Base-by-base conservation (phyloP, 2,797 vertebrate genomes). In the Borostomias antarcticus region DNA sequence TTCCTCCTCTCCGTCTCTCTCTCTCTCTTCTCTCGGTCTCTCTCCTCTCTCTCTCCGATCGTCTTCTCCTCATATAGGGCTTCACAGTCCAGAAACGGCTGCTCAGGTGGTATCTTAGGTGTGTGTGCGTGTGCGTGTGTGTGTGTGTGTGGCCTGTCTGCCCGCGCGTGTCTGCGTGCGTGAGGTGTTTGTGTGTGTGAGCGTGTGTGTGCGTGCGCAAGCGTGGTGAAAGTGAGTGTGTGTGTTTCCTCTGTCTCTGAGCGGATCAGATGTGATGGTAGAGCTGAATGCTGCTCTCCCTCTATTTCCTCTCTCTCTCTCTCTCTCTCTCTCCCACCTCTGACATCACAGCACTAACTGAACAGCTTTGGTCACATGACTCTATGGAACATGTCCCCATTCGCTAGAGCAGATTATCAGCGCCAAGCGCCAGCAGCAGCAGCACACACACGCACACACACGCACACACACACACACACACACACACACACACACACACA, bases 361-460 rank as follows among this genome's bases (percentile, higher is more conserved):
- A 45, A 45, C n/a, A 66, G 64, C 65, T 73, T 25, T n/a, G 70
- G 75, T 89, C 89, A 91, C 82, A 64, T 93, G 91, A 89, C 72
- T 66, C 64, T 69, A 54, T 58, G 26, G 74, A 83, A 86, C 76
- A 81, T 83, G 81, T 83, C 76, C 85, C 87, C 75, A 91, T 91
- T 93, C 72, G 89, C 81, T 77, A 73, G 68, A 75, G 77, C 73
- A 53, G 74, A 69, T 78, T 83, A 78, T 85, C 76, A 82, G 68
- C 63, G 78, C 74, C 77, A 57, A 53, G 53, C 51, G 60, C 64
- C 58, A 68, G 71, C 71, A 66, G 65, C 23, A 79, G 74, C 81
- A 83, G 82, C 66, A 72, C 48, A 77, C 71, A 81, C 84, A 85
- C 66, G 63, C 64, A 47, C 60, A 83, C 37, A 29, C n/a, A 65